Evolutionary conservation across 2,113 vertebrate genomes (phyloP), one percentile per base, ranked within the genome.

Genomic region (Strix uralensis): DNA sequence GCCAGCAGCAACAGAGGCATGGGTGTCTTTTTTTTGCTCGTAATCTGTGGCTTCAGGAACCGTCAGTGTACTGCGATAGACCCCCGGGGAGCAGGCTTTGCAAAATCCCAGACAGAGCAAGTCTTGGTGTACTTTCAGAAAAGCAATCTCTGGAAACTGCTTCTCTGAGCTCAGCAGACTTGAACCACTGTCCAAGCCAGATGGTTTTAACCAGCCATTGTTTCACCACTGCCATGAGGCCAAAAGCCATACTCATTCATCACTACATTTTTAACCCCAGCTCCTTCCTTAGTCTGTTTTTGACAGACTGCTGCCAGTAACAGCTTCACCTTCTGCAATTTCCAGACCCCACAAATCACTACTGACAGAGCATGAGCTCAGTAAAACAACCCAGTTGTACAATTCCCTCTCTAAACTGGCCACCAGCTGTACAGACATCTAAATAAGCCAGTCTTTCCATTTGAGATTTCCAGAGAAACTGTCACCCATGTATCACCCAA

Each of bases 1-100:
- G n/a, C 1, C 59, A 51, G 79, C 0, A 0, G 47, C 70, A 67
- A 2, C 0, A 1, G 38, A 44, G 1, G 4, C 27, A 26, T 0
- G 0, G 12, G 10, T 61, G 26, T 22, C 21, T 21, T 34, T 42
- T 32, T 32, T 69, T 59, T 42, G 21, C 57, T 52, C 34, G 34
- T 20, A 66, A 14, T 34, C n/a, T 22, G 12, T 36, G 19, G 38
- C 44, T 85, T 75, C 47, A 52, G 78, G 15, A 86, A 44, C 9
- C 1, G 0, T 25, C 36, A 38, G n/a, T 13, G 15, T 36, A 20
- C n/a, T 40, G 36, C 5, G 2, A 20, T 7, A 67, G 40, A 36
- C 70, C 61, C 58, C 38, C 36, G 40, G 8, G 23, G 44, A 91
- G 66, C 18, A 44, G 44, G n/a, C 38, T 74, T 42, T 65, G 69